Conservation (phyloP, 2,888 invertebrate genomes). For the Lepidocyrtinus sp. region DNA sequence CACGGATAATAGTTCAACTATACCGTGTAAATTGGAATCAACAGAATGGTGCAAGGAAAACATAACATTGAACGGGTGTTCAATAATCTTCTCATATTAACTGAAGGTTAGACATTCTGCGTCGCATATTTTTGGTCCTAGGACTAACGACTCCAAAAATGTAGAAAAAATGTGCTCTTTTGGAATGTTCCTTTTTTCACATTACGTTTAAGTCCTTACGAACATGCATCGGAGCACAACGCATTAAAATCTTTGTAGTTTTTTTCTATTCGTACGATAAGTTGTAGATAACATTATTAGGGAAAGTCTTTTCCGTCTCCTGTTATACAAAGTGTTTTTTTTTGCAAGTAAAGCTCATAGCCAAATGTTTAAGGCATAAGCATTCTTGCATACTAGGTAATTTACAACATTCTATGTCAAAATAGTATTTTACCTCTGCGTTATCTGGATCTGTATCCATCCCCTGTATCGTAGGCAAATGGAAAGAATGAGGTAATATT, state of each 20-base stretch:
- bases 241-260: neutral
- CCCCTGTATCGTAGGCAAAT: neutral
- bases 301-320: neutral
- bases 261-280: neutral
- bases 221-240: neutral
- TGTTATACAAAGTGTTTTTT: neutral
- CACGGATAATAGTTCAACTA: neutral
- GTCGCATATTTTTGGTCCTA: slow-evolving; percentile 3
- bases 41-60: neutral
- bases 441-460: slow-evolving; percentile 45
- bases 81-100: slow-evolving; percentile 7
- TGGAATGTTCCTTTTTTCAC: neutral
- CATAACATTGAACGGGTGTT: neutral
- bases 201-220: neutral
- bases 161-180: neutral
- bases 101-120: no score
- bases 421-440: slow-evolving; percentile 33
- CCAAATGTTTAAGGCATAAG: neutral
- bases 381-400: neutral
- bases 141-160: slow-evolving; percentile 14
- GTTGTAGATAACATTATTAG: neutral
- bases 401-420: neutral
- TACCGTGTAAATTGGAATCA: neutral
- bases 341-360: neutral
- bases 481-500: slow-evolving; percentile 9